These are phyloP conservation scores for Florisuga fusca DNA, from an alignment of 2,797 vertebrate species.

Conservation along the genomic window DNA sequence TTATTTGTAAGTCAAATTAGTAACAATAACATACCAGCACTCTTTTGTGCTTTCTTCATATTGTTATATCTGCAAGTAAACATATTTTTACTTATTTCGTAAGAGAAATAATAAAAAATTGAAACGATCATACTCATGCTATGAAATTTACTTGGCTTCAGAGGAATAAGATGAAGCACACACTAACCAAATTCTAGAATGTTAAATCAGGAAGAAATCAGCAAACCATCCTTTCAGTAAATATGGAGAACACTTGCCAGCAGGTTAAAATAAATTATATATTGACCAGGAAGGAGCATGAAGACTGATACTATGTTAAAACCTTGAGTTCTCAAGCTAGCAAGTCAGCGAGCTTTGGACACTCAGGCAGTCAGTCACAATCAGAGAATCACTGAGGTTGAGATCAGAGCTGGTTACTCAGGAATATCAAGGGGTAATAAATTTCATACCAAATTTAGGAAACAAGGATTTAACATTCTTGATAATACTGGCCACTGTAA, in stretches of 20 bases:
- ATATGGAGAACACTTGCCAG: not conserved
- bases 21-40: not conserved
- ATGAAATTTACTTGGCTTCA: not conserved
- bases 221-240: not conserved
- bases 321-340: not conserved
- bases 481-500: not conserved
- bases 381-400: not conserved
- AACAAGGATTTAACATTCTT: not conserved
- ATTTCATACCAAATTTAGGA: not conserved
- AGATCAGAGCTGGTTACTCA: not conserved
- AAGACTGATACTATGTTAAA: not conserved
- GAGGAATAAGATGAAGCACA: not conserved
- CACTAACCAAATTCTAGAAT: not conserved
- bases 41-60: not conserved
- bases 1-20: not conserved
- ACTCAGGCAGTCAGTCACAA: not conserved
- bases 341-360: not conserved
- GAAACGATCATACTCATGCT: not conserved
- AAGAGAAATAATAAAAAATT: not conserved
- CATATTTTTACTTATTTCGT: too few relatives aligned
- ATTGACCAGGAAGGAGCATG: not conserved
- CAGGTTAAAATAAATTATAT: not conserved
- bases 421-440: not conserved
- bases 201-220: not conserved
- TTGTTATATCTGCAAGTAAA: not conserved